Conservation (phyloP, 2,113 vertebrate species). For the Bufo bufo region DNA sequence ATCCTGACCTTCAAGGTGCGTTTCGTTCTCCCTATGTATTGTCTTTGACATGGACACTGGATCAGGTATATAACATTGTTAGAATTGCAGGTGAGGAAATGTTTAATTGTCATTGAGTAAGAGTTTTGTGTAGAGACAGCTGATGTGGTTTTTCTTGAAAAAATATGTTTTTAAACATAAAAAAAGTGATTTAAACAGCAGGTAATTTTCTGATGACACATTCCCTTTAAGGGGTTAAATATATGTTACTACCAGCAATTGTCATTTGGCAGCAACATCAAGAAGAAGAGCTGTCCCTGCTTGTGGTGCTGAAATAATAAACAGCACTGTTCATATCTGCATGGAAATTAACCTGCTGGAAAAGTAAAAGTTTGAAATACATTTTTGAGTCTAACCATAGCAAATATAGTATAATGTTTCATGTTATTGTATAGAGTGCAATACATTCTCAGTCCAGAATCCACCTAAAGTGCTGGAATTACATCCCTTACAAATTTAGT, state of each 20-base stretch:
- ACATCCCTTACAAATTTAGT: background rate
- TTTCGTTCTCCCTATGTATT: too few species aligned
- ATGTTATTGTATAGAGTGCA: background rate
- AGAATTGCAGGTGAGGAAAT: too few species aligned
- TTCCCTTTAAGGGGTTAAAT: background rate
- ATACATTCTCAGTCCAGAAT: background rate
- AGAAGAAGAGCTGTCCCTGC: conserved; percentile 3
- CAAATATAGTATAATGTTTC: background rate
- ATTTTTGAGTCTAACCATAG: background rate
- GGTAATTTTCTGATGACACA: background rate
- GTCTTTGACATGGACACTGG: too few species aligned
- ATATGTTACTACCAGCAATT: background rate
- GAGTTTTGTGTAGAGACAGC: too few species aligned
- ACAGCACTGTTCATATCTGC: background rate
- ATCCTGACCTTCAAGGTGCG: too few species aligned
- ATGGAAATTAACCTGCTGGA: background rate
- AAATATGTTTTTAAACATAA: too few species aligned
- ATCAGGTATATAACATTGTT: too few species aligned
- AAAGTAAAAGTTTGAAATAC: background rate
- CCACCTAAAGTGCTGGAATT: background rate
- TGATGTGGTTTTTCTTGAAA: too few species aligned
- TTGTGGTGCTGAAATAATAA: conserved; percentile 4
- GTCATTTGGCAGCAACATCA: background rate
- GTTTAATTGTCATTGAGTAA: too few species aligned
- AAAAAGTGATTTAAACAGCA: too few species aligned